Evolutionary conservation across 2,113 vertebrate species (phyloP), one percentile per base, ranked within the genome.

Genomic region (Microtus richardsoni): DNA sequence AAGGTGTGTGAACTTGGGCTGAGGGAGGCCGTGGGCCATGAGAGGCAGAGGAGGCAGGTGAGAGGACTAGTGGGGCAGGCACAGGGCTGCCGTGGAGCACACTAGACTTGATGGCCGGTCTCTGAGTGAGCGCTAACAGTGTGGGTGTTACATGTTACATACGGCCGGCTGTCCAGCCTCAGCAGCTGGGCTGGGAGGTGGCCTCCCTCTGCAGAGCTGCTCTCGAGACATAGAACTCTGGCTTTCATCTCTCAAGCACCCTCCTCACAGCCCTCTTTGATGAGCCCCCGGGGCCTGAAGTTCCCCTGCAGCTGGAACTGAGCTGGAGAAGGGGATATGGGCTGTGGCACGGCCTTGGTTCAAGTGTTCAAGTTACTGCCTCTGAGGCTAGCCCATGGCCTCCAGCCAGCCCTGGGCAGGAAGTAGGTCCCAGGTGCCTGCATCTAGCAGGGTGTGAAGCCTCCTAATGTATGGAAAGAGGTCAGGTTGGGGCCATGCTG

Each of bases 111-210:
- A 49, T 44, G 49, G 64, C 28, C 0, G 19, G 44, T 30, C 49
- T 33, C 17, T 0, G 13, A 36, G 52, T 1, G 19, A 70, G 74
- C 36, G 6, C 36, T 10, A 0, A 83, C 1, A 12, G 54, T n/a
- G 11, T 13, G 0, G 8, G 1, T 36, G 0, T 17, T 0, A 0
- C 26, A 4, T 36, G 0, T 10, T 0, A 0, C 33, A 4, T n/a
- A 36, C 0, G 21, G 80, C 33, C 3, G 0, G 24, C 24, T 2
- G 0, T 30, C 41, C 12, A 0, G 49, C 30, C 22, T 52, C 75
- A 3, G 21, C 7, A 71, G 84, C 84, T 70, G 84, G 7, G 19
- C 41, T 12, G 0, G 10, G 44, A 14, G 75, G 36, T 62, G 41
- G 13, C 33, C 21, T 30, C n/a, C 74, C 24, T 60, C 36, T 70